Evolutionary conservation across 1,140 invertebrate species (phyloP).

Genomic region (Matsumurasca onukii): DNA sequence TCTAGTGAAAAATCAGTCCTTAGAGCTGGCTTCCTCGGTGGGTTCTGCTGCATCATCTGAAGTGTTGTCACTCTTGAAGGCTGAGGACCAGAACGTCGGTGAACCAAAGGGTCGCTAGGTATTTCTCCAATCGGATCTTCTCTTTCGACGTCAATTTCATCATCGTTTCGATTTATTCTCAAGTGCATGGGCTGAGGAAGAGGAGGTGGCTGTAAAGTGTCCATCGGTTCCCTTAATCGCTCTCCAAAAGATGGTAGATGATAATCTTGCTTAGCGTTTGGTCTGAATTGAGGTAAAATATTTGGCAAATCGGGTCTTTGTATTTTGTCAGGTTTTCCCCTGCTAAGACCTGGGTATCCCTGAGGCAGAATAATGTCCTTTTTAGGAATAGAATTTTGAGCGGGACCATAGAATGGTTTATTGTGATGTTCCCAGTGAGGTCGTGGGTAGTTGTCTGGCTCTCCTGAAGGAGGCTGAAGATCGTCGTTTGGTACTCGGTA

Average conservation of each 20-base stretch:
- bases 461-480: constrained; percentile 18
- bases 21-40: constrained; percentile 33
- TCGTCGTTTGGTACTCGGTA: constrained; percentile 24
- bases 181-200: constrained; percentile 50
- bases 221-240: constrained; percentile 43
- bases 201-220: constrained; percentile 47
- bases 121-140: constrained; percentile 2
- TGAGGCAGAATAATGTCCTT: constrained; percentile 30
- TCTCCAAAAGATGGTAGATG: constrained; percentile 41
- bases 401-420: constrained; percentile 32
- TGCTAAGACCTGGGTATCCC: constrained; percentile 32
- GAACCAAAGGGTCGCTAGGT: constrained; percentile 30
- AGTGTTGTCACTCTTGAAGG: constrained; percentile 55
- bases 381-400: constrained; percentile 26
- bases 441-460: constrained; percentile 37
- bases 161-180: constrained; percentile 46
- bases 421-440: constrained; percentile 41
- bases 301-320: constrained; percentile 56
- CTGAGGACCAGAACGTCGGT: constrained; percentile 38
- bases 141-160: constrained; percentile 31
- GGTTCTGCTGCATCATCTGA: constrained; percentile 61
- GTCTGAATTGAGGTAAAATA: constrained; percentile 68
- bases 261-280: constrained; percentile 60
- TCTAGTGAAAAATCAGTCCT: constrained; percentile 21
- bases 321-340: constrained; percentile 34